Percentiles rank a stretch among this genome's conserved stretches.
These are phyloP conservation scores for Leptogaster cylindrica DNA, from an alignment of 2,888 invertebrate genomes.

Conservation along the genomic window DNA sequence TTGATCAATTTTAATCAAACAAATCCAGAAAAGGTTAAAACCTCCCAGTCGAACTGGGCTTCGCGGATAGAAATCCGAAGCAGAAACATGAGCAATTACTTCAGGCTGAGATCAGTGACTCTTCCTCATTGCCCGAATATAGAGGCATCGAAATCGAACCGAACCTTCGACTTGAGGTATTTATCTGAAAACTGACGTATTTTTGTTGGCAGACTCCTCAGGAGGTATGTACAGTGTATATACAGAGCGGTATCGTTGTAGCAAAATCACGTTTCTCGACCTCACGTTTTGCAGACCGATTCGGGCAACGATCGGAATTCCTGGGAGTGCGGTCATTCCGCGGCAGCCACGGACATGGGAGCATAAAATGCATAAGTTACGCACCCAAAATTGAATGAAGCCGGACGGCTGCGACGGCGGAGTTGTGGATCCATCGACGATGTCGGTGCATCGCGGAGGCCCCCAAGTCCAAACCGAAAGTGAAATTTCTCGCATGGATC, in stretches of 20 bases:
- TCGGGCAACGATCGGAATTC: slow-evolving; percentile 18
- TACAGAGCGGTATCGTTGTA: neutral
- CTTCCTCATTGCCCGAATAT: slow-evolving; percentile 36
- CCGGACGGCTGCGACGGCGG: neutral
- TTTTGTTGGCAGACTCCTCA: slow-evolving; percentile 20
- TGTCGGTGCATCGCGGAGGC: neutral
- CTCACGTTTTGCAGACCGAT: slow-evolving; percentile 30
- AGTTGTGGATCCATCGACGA: neutral
- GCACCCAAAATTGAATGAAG: slow-evolving; percentile 33
- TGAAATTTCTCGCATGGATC: slow-evolving; percentile 6
- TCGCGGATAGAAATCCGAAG: slow-evolving; percentile 18
- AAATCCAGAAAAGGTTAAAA: slow-evolving; percentile 7
- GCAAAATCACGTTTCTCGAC: slow-evolving; percentile 31
- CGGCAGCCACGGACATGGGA: neutral
- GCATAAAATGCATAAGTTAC: slow-evolving; percentile 22
- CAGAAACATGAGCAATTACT: slow-evolving; percentile 34
- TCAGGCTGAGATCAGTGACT: neutral
- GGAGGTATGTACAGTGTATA: neutral
- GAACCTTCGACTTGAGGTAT: slow-evolving; percentile 3
- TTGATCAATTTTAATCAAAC: no score
- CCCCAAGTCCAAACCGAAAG: neutral
- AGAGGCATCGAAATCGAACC: neutral
- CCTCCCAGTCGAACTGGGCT: neutral
- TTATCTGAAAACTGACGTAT: slow-evolving; percentile 31
- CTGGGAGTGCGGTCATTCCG: slow-evolving; percentile 29